Percentiles rank a stretch among this genome's conserved stretches.
Evolutionary conservation across 2,113 vertebrate species (phyloP).

Genomic region (Psophia crepitans): DNA sequence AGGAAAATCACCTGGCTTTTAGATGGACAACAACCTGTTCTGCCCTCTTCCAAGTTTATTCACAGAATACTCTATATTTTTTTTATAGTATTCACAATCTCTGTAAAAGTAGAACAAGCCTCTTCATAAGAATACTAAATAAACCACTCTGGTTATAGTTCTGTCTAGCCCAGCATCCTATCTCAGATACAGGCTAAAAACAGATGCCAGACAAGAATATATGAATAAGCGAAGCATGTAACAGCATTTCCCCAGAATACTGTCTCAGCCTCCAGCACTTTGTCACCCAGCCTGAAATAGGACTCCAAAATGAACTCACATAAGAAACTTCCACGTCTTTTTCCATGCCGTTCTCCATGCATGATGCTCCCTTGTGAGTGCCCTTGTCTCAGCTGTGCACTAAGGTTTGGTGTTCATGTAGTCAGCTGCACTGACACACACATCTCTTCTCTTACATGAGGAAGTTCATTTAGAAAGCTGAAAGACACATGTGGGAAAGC

Average conservation of each 20-base stretch:
- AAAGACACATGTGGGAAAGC: neutral
- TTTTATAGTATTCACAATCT: neutral
- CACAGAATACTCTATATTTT: neutral
- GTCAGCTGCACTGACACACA: neutral
- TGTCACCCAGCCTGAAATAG: neutral
- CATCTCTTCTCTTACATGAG: neutral
- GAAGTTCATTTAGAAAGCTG: neutral
- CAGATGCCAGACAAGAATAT: neutral
- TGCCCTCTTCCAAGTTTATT: neutral
- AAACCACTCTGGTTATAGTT: neutral
- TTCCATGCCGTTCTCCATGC: neutral
- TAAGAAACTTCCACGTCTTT: neutral
- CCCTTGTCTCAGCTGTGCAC: neutral
- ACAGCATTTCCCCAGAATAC: neutral
- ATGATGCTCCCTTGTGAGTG: neutral
- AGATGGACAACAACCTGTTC: neutral
- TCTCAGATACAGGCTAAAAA: neutral
- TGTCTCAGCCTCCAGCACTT: neutral
- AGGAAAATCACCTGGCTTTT: neutral
- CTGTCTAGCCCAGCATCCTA: neutral
- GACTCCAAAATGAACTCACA: neutral
- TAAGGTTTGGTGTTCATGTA: neutral
- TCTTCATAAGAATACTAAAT: neutral
- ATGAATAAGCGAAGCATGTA: neutral
- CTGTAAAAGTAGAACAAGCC: neutral